These are phyloP conservation scores for Nothoprocta perdicaria DNA, from an alignment of 2,113 vertebrate species.

Conservation along the genomic window DNA sequence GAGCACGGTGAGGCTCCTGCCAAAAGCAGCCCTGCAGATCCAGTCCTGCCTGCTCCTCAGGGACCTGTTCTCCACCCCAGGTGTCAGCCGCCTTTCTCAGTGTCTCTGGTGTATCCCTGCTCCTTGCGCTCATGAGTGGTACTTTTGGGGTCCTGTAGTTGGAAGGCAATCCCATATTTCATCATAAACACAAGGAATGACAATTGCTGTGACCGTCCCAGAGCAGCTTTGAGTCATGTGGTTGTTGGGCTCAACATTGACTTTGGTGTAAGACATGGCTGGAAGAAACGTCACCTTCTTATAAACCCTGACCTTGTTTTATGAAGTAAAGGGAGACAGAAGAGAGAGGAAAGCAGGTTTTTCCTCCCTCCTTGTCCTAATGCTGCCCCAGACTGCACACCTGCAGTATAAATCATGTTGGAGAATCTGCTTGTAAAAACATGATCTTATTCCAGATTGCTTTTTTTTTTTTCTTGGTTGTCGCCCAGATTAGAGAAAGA, in stretches of 20 bases:
- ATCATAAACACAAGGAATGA: fast-evolving
- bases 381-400: slow-evolving; percentile 47
- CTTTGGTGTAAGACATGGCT: neutral
- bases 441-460: slow-evolving; percentile 20
- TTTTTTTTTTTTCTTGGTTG: neutral
- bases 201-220: fast-evolving
- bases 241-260: neutral
- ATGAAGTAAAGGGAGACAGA: neutral
- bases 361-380: neutral
- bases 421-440: slow-evolving; percentile 67
- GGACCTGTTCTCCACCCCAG: neutral
- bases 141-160: neutral
- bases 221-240: neutral
- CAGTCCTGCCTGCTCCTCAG: neutral
- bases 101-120: neutral
- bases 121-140: fast-evolving
- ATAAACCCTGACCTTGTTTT: slow-evolving; percentile 26
- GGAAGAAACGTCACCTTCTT: neutral
- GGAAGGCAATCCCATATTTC: fast-evolving
- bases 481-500: neutral
- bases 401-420: slow-evolving; percentile 53
- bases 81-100: fast-evolving
- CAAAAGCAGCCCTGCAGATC: neutral
- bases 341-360: slow-evolving; percentile 29
- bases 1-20: neutral